These are phyloP conservation scores for Polypedilum pembai DNA, from an alignment of 1,140 invertebrate species.

Conservation along the genomic window DNA sequence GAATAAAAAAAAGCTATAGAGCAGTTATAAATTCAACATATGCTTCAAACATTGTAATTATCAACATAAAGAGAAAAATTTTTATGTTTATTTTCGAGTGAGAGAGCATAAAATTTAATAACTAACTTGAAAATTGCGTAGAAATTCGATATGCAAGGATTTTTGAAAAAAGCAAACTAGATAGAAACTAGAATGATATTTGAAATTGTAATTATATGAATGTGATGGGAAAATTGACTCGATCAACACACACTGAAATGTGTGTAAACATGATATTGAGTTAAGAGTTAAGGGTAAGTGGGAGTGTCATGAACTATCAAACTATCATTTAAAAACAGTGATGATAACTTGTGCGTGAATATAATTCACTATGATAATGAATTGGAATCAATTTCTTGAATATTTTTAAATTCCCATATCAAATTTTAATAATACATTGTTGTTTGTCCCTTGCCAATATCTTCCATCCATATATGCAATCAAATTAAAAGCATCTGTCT, in stretches of 20 bases:
- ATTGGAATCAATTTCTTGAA: not conserved
- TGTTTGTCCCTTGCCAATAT: too few relatives aligned
- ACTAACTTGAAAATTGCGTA: too few relatives aligned
- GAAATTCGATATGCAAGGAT: too few relatives aligned
- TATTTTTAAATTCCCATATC: too few relatives aligned
- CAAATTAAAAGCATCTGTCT: too few relatives aligned
- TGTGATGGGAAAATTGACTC: conserved; percentile 16
- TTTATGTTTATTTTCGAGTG: too few relatives aligned
- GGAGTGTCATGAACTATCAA: not conserved
- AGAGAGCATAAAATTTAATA: too few relatives aligned
- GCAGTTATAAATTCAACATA: not conserved
- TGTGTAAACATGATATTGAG: not conserved
- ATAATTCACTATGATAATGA: not conserved
- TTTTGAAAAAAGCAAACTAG: not conserved
- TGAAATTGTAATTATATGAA: conserved; percentile 17
- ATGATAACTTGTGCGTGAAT: conserved; percentile 7
- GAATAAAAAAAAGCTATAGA: not conserved
- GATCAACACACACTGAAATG: not conserved
- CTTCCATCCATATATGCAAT: too few relatives aligned
- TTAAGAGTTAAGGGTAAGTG: not conserved
- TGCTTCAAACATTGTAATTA: conserved; percentile 20
- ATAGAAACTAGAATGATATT: conserved; percentile 9
- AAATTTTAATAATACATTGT: too few relatives aligned
- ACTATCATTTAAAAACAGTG: not conserved
- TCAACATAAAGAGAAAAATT: too few relatives aligned